Evolutionary conservation across 2,797 vertebrate species (phyloP), one percentile per base, ranked within the genome.

Genomic region (Coracias cyanogaster): DNA sequence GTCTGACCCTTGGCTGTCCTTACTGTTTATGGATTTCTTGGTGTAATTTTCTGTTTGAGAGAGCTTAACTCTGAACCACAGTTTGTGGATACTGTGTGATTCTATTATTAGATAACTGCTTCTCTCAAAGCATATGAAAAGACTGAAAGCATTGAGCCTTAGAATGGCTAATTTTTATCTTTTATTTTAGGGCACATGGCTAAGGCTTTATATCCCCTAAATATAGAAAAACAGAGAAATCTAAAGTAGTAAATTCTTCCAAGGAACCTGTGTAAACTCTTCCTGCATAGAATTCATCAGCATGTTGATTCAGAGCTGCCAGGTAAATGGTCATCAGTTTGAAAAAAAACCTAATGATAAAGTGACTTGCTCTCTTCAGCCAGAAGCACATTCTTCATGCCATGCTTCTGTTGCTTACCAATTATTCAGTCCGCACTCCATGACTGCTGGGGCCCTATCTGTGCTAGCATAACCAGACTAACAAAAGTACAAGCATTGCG

Each of bases 21-120:
- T 69, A 35, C 33, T 74, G 45, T 69, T 92, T 67, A 82, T 90
- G 69, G 71, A 79, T 91, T 93, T 94, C 85, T 88, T 89, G 65
- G 80, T 89, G 71, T 80, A 89, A 89, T 83, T 82, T 80, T 94
- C 83, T 92, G 64, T 96, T 93, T 92, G 52, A 96, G 89, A 77
- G 66, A 39, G 52, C 71, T 84, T 90, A 93, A 86, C 21, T 3
- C 58, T 69, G 57, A 93, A 35, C 67, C 65, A 74, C 82, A 62
- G 37, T 86, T 90, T 89, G 45, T 64, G 37, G 41, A 29, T 71
- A 76, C 52, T 62, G 28, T 85, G 45, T 80, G 86, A 74, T 94
- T 79, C 51, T 35, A 28, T 54, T 88, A 76, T 52, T 70, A 81
- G 69, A 28, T 73, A 86, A 67, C 81, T 85, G 67, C 82, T 90